Evolutionary conservation across 2,797 vertebrate genomes (phyloP).

Genomic region (Pterois miles): DNA sequence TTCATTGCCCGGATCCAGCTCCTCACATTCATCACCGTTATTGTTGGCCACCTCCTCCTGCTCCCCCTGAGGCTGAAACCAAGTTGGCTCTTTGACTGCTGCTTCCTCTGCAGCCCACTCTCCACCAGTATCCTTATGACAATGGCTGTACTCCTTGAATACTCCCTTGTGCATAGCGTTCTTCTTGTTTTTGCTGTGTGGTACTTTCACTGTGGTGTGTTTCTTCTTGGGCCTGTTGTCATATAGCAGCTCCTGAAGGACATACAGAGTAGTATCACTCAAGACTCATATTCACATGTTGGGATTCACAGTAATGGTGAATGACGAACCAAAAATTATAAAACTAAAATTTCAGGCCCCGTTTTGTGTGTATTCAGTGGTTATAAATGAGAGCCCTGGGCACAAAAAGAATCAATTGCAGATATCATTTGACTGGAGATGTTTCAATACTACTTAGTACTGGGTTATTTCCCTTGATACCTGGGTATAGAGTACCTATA

Average conservation of each 20-base stretch:
- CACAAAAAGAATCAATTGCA: too few relatives aligned
- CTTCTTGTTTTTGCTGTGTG: neutral
- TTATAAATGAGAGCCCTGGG: too few relatives aligned
- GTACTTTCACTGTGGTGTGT: neutral
- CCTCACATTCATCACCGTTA: neutral
- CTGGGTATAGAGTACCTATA: too few relatives aligned
- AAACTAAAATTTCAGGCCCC: too few relatives aligned
- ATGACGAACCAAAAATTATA: neutral
- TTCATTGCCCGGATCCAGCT: neutral
- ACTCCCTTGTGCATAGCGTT: neutral
- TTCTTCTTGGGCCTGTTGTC: constrained; percentile 1
- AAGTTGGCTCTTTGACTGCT: too few relatives aligned
- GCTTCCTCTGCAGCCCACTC: neutral
- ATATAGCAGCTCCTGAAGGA: constrained; percentile 20
- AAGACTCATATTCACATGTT: neutral
- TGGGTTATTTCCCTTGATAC: too few relatives aligned
- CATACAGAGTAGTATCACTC: neutral
- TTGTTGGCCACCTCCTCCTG: neutral
- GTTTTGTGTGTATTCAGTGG: too few relatives aligned
- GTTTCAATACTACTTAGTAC: too few relatives aligned
- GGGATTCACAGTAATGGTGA: neutral
- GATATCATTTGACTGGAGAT: too few relatives aligned
- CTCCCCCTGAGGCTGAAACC: neutral
- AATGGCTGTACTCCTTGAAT: neutral
- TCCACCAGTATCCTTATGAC: neutral